Evolutionary conservation across 2,797 vertebrate genomes (phyloP).

Genomic region (Brachymystax lenok): DNA sequence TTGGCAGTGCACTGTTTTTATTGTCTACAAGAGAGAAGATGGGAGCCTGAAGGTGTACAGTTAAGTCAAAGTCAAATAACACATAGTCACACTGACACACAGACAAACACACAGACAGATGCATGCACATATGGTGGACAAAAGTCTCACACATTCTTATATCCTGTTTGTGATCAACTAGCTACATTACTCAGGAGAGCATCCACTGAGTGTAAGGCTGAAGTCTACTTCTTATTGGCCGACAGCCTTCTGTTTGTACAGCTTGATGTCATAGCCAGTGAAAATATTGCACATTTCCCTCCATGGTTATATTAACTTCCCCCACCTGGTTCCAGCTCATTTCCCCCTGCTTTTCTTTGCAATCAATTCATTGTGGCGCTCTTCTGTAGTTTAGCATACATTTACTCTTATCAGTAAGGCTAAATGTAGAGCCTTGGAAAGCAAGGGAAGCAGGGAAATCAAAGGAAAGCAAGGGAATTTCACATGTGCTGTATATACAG

Average conservation of each 20-base stretch:
- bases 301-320: not conserved
- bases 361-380: not conserved
- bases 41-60: not conserved
- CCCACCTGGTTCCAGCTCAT: not conserved
- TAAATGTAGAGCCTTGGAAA: too few species aligned
- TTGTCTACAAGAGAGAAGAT: not conserved
- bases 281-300: slow-evolving; percentile 6
- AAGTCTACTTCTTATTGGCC: not conserved
- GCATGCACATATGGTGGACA: too few species aligned
- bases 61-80: not conserved
- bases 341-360: too few species aligned
- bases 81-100: too few species aligned
- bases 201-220: not conserved
- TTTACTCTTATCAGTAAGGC: not conserved
- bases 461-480: too few species aligned
- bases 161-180: not conserved
- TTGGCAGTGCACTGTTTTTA: not conserved
- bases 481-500: too few species aligned
- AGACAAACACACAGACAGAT: too few species aligned
- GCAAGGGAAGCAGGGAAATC: too few species aligned
- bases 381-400: not conserved
- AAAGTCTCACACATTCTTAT: not conserved
- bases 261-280: slow-evolving; percentile 6
- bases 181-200: not conserved
- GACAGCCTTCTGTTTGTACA: slow-evolving; percentile 1